phyloP scores from a whole-genome alignment of 2,113 vertebrate species.

The Platycercus adscitus region DNA sequence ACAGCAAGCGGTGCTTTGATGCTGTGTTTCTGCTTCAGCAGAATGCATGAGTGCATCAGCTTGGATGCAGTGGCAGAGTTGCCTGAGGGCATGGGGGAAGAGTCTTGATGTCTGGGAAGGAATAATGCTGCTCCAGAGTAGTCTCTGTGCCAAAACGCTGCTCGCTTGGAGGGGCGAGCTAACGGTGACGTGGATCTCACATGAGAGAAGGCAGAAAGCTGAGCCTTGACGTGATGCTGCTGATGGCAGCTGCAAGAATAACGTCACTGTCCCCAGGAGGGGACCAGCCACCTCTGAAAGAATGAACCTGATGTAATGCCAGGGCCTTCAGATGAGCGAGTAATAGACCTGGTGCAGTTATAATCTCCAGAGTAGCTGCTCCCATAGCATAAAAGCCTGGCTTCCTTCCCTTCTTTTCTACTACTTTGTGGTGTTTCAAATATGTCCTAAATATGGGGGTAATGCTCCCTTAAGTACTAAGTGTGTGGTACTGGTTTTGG shows the following conservation, averaged over 20 bases:
- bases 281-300: background rate
- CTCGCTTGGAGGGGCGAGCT: accelerated
- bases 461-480: background rate
- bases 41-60: background rate
- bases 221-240: background rate
- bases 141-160: accelerated
- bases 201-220: background rate
- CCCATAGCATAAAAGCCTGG: background rate
- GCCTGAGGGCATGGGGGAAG: background rate
- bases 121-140: background rate
- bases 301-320: background rate
- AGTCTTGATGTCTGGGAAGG: background rate
- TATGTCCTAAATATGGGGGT: background rate
- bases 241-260: background rate
- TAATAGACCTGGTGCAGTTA: accelerated
- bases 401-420: background rate
- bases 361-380: background rate
- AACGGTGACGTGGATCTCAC: accelerated
- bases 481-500: background rate
- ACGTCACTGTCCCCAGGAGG: background rate
- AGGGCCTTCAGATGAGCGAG: background rate
- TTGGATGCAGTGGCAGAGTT: background rate
- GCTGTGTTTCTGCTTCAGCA: background rate
- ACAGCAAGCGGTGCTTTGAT: background rate
- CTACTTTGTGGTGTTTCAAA: background rate